Evolutionary conservation across 2,888 invertebrate genomes (phyloP).

Genomic region (Trissolcus japonicus): DNA sequence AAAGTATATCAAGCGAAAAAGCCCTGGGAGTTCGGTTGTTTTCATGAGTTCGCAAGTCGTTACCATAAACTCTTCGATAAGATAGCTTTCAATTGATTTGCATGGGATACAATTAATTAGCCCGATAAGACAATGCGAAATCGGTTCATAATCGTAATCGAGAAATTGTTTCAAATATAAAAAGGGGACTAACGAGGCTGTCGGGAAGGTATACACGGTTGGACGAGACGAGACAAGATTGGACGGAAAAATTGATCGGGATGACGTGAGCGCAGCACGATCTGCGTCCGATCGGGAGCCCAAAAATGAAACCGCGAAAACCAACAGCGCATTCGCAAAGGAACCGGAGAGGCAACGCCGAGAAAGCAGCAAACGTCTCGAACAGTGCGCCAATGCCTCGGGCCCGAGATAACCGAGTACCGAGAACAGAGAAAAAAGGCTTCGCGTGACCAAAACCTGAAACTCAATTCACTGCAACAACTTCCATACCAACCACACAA

Average conservation of each 20-base stretch:
- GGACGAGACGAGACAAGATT: neutral
- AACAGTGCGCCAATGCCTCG: constrained; percentile 62
- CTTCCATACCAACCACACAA: constrained; percentile 64
- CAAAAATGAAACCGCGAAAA: constrained; percentile 16
- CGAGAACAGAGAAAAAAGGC: constrained; percentile 75
- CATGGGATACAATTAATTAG: too few relatives aligned
- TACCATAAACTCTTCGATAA: too few relatives aligned
- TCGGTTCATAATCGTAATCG: too few relatives aligned
- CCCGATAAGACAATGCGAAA: too few relatives aligned
- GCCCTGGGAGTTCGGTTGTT: too few relatives aligned
- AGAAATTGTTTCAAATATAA: too few relatives aligned
- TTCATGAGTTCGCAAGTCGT: too few relatives aligned
- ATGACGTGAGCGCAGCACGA: neutral
- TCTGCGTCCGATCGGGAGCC: neutral
- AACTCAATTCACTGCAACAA: constrained; percentile 68
- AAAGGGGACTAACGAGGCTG: too few relatives aligned
- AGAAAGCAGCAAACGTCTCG: constrained; percentile 27
- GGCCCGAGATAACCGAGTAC: constrained; percentile 75
- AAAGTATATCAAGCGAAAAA: constrained; percentile 2
- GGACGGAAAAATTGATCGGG: neutral
- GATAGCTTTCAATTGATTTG: too few relatives aligned
- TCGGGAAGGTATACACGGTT: too few relatives aligned
- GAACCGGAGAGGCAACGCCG: too few relatives aligned
- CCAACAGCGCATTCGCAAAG: too few relatives aligned
- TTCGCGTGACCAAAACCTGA: constrained; percentile 75